A percentile compares a stretch with the other conserved stretches of the same genome.
Evolutionary conservation across 2,888 invertebrate genomes (phyloP).

Genomic region (Sisyra terminalis): DNA sequence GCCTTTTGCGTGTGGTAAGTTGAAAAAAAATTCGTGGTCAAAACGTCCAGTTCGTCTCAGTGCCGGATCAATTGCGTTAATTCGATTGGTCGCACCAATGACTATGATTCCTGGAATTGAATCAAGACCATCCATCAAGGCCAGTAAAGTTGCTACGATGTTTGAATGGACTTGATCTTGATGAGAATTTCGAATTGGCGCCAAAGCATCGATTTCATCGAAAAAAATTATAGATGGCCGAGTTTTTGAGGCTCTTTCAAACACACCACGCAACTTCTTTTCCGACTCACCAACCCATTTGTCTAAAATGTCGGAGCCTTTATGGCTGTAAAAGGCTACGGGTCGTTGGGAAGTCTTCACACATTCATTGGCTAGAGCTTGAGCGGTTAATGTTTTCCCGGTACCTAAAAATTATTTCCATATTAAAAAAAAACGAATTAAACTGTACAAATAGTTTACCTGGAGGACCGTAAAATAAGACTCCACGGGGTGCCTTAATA

Average conservation of each 20-base stretch:
- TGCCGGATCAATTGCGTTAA: conserved; percentile 78
- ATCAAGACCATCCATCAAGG: conserved; percentile 77
- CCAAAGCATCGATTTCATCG: conserved; percentile 80
- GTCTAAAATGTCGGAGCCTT: conserved; percentile 25
- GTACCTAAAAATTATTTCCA: conserved; percentile 17
- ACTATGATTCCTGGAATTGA: conserved; percentile 56
- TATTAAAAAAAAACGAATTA: neutral
- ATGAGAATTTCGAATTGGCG: conserved; percentile 67
- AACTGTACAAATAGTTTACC: conserved; percentile 14
- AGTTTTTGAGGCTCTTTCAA: conserved; percentile 50
- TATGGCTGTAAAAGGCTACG: conserved; percentile 23
- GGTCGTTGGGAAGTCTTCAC: conserved; percentile 20
- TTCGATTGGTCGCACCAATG: conserved; percentile 74
- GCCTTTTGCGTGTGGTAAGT: conserved; percentile 52
- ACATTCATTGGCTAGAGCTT: conserved; percentile 23
- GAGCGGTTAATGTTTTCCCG: conserved; percentile 25
- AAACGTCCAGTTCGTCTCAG: conserved; percentile 72
- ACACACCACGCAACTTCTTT: conserved; percentile 22
- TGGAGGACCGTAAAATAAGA: conserved; percentile 25
- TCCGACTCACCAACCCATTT: conserved; percentile 27
- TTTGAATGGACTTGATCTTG: conserved; percentile 82
- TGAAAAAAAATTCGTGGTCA: conserved; percentile 70
- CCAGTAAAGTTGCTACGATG: conserved; percentile 70
- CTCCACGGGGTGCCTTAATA: conserved; percentile 23
- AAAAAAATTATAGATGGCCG: conserved; percentile 81